Evolutionary conservation across 2,888 invertebrate genomes (phyloP), one percentile per base, ranked within the genome.

Genomic region (Agapostemon virescens): DNA sequence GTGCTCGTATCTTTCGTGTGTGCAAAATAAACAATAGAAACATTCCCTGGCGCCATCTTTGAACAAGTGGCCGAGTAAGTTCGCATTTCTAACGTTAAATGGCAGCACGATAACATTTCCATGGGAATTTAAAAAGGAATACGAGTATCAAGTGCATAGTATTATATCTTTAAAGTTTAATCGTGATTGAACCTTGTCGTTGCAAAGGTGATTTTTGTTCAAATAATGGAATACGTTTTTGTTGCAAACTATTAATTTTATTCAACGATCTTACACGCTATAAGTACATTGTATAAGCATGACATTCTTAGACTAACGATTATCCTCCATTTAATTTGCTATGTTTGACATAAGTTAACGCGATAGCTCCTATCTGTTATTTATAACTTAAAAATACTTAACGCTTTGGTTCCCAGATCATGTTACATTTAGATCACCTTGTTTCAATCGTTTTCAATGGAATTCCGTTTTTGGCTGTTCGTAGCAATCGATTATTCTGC

Each of bases 371-470:
- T 40, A 33, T 63, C 5, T 23, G 20, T 71, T 52, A 23, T 2
- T 15, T 52, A 36, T 45, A 73, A 42, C 20, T 73, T 73, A 66
- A 42, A 20, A 67, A 61, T 76, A 66, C 26, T 66, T 67, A 42
- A 2, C 40, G 61, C 67, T 77, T 77, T 77, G 77, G 75, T 68
- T 42, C 6, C 33, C 26, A 45, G 58, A 74, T 77, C 30, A 67
- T 30, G 49, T 55, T 30, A 38, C 38, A 38, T 33, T 36, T 13
- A 67, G 15, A 6, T 42, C 7, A 36, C 36, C 17, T 38, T 23
- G 20, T 45, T 30, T 30, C 1, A n/a, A 67, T 33, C 20, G 13
- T 67, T 67, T 30, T 30, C 1, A 30, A 33, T 61, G 3, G 20
- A 33, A 61, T 61, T 9, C 61, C 11, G 55, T 26, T 26, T 55